Percentiles rank a stretch among this genome's conserved stretches.
Conservation (phyloP, 2,113 vertebrate species). For the Barbus barbus region DNA sequence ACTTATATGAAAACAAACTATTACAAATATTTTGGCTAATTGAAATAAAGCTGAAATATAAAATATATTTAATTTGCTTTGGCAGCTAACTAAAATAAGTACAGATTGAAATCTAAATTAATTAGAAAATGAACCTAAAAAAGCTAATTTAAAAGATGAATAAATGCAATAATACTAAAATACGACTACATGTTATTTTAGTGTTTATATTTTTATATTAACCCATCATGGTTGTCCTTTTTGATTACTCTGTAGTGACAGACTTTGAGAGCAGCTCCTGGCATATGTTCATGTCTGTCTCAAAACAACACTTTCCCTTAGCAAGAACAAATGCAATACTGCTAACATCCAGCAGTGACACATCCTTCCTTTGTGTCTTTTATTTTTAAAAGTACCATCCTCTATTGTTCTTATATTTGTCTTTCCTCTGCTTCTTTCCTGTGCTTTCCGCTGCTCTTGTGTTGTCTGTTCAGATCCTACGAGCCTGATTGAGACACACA, state of each 20-base stretch:
- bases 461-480: background rate
- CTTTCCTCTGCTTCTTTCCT: slow-evolving; percentile 34
- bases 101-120: too few relatives aligned
- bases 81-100: too few relatives aligned
- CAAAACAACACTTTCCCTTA: background rate
- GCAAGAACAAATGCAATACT: background rate
- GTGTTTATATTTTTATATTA: background rate
- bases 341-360: background rate
- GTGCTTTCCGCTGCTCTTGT: slow-evolving; percentile 18
- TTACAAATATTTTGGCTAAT: too few relatives aligned
- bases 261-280: background rate
- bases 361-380: slow-evolving; percentile 32
- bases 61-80: too few relatives aligned
- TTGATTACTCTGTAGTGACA: background rate
- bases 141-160: background rate
- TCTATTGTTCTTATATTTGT: slow-evolving; percentile 28
- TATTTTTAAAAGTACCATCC: slow-evolving; percentile 17
- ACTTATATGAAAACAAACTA: too few relatives aligned
- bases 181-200: background rate
- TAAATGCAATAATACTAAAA: background rate
- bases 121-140: too few relatives aligned
- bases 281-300: background rate
- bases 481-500: slow-evolving; percentile 3
- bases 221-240: too few relatives aligned
- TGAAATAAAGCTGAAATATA: too few relatives aligned